These are phyloP conservation scores for Salarias fasciatus DNA, from an alignment of 2,797 vertebrate genomes.

Conservation along the genomic window DNA sequence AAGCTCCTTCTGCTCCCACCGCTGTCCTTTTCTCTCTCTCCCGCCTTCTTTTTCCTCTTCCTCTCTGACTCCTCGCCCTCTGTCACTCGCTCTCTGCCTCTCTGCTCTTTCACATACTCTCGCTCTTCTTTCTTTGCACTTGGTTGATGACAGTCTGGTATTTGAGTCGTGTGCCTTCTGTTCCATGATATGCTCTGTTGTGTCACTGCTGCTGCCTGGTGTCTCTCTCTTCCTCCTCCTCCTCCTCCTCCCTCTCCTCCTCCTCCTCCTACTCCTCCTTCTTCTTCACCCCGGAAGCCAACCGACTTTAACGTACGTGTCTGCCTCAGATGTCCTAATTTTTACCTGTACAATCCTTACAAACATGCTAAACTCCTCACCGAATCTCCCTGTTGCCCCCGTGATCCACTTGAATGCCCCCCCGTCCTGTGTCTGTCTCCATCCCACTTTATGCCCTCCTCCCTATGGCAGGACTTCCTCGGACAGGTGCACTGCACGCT, in stretches of 20 bases:
- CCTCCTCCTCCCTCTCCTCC: slow-evolving; percentile 72
- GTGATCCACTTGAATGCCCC: slow-evolving; percentile 52
- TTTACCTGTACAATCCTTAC: slow-evolving; percentile 69
- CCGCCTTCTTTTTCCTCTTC: slow-evolving; percentile 29
- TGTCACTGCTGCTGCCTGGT: slow-evolving; percentile 85
- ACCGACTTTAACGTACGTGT: slow-evolving; percentile 88
- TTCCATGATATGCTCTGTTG: slow-evolving; percentile 86
- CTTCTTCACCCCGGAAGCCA: slow-evolving; percentile 83
- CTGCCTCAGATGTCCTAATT: slow-evolving; percentile 75
- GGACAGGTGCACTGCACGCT: slow-evolving; percentile 94
- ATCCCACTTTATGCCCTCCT: slow-evolving; percentile 43
- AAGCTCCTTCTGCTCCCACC: slow-evolving; percentile 14
- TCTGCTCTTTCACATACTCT: slow-evolving; percentile 55
- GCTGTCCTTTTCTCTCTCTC: slow-evolving; percentile 39
- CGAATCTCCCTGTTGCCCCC: slow-evolving; percentile 65
- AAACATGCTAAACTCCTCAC: slow-evolving; percentile 61
- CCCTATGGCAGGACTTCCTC: slow-evolving; percentile 89
- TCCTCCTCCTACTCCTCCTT: slow-evolving; percentile 68
- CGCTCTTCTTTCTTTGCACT: slow-evolving; percentile 65
- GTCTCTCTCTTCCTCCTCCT: slow-evolving; percentile 71
- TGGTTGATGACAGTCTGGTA: slow-evolving; percentile 77
- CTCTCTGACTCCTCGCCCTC: slow-evolving; percentile 40
- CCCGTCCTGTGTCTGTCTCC: slow-evolving; percentile 44
- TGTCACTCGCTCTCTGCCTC: slow-evolving; percentile 39
- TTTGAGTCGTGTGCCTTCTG: slow-evolving; percentile 81